Base-by-base conservation (phyloP, 2,797 vertebrate species). In the Oceanodroma leucorhoa region DNA sequence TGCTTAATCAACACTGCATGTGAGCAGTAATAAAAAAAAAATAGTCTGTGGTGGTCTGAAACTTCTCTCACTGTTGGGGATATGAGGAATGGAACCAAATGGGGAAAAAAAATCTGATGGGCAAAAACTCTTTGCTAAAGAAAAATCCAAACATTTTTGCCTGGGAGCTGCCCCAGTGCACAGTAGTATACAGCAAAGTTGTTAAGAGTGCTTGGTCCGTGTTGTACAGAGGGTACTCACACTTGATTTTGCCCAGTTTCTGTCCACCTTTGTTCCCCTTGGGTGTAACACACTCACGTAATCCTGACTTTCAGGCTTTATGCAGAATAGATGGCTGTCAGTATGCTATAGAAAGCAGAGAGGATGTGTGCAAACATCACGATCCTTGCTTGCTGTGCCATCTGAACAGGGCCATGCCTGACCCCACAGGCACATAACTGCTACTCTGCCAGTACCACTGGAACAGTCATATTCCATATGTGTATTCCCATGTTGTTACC, bases 171-270 rank as follows among this genome's bases (percentile, higher is more conserved):
- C 16, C 26, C 12, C 17, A 15, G 11, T 67, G 3, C 6, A 16
- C 34, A 3, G 32, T 3, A 58, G 4, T 18, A 11, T 6, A 19
- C 6, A 72, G 11, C 4, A 29, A 67, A 48, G 2, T 18, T 10
- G 3, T 16, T 32, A 70, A 73, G 29, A 4, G 14, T 69, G 11
- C 7, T 50, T 38, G 16, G 10, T 43, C 14, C 0, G 0, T 51
- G 27, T 19, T 32, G 14, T 46, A 58, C 0, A 1, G 20, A 48
- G 9, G 9, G 2, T 7, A 36, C 10, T 34, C 5, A 5, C 5
- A n/a, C 18, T 32, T 55, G 34, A 32, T 46, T 90, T 72, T 83
- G 23, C 20, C 10, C 7, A 19, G 0, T 51, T 84, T 78, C 17
- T 69, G 5, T 65, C 40, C 16, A 50, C 9, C 2, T 85, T 80